These are phyloP conservation scores for Dascyllus trimaculatus DNA, from an alignment of 2,113 vertebrate species.

Conservation along the genomic window DNA sequence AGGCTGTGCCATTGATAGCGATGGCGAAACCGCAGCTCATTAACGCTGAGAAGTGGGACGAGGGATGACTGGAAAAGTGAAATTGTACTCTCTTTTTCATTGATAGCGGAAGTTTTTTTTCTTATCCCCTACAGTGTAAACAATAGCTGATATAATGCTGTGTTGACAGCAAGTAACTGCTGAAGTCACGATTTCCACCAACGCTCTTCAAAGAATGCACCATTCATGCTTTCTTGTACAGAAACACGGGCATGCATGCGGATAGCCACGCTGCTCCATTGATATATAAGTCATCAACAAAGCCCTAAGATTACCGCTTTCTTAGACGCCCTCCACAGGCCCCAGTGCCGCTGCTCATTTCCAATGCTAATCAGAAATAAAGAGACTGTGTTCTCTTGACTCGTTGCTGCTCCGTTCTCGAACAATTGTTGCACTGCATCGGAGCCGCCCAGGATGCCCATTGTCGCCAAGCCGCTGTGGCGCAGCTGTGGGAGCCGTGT, in stretches of 20 bases:
- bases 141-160: conserved; percentile 26
- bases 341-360: conserved; percentile 28
- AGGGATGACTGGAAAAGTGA: conserved; percentile 53
- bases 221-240: no score
- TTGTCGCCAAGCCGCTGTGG: conserved; percentile 56
- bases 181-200: neutral
- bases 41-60: conserved; percentile 61
- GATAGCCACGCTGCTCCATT: neutral
- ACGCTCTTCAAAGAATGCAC: conserved; percentile 8
- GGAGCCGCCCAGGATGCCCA: conserved; percentile 51
- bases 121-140: conserved; percentile 43
- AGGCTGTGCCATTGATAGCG: conserved; percentile 56
- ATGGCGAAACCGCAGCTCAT: conserved; percentile 62
- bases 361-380: conserved; percentile 59
- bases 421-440: conserved; percentile 59
- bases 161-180: neutral
- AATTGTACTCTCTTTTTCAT: conserved; percentile 26
- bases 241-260: neutral
- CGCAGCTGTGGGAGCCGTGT: conserved; percentile 46
- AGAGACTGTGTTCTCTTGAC: conserved; percentile 38
- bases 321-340: conserved; percentile 5
- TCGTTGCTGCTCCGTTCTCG: conserved; percentile 30
- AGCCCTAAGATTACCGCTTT: conserved; percentile 13
- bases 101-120: conserved; percentile 36
- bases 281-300: conserved; percentile 26